Conservation (phyloP, 2,888 invertebrate genomes). For the Thysanoteuthis rhombus region DNA sequence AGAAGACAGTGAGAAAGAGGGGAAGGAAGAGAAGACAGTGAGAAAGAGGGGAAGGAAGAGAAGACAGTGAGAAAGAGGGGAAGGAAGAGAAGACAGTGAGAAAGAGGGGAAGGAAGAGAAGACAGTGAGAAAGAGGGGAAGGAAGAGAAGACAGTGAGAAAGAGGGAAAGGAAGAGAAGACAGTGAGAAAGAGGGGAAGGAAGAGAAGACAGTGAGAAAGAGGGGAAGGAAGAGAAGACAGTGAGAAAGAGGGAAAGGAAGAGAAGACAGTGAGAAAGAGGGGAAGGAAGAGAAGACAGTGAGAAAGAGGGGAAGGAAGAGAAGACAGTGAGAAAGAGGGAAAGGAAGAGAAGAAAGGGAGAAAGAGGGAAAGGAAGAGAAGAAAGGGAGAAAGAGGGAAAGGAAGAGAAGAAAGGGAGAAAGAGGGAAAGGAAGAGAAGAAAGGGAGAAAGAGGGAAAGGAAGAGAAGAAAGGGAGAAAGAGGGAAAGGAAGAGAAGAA, state of each 20-base stretch:
- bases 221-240: not conserved
- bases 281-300: not conserved
- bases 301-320: not conserved
- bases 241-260: not conserved
- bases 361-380: not conserved
- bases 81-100: not conserved
- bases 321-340: accelerated
- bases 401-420: not conserved
- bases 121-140: not conserved
- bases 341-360: not conserved
- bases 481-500: not conserved
- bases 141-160: not conserved
- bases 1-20: too few relatives aligned
- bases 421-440: not conserved
- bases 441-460: too few relatives aligned
- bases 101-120: not conserved
- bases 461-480: not conserved
- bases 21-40: too few relatives aligned
- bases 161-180: not conserved
- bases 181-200: not conserved
- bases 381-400: not conserved
- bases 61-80: too few relatives aligned
- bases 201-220: not conserved
- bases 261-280: not conserved
- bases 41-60: too few relatives aligned